Conservation (phyloP, 1,140 invertebrate genomes). For the Papilio aristodemus region DNA sequence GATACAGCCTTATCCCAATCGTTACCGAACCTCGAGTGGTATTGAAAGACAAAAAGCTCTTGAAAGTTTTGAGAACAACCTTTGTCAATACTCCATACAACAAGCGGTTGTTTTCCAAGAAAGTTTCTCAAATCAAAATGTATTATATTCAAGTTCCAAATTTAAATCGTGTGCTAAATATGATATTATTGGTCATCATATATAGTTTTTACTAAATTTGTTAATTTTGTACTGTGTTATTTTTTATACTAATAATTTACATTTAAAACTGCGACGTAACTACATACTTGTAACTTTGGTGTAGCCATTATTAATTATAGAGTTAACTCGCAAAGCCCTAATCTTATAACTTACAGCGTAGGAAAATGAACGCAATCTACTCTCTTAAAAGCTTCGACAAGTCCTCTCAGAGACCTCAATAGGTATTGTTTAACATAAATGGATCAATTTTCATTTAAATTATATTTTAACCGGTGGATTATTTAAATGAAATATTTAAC, state of each 20-base stretch:
- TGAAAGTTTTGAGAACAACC: constrained; percentile 41
- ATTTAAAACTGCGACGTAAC: too few relatives aligned
- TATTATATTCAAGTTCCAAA: too few relatives aligned
- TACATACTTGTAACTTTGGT: too few relatives aligned
- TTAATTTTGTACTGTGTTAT: too few relatives aligned
- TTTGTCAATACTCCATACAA: not conserved
- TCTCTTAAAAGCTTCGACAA: constrained; percentile 40
- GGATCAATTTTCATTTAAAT: constrained; percentile 37
- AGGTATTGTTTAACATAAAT: constrained; percentile 48
- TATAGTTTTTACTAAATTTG: too few relatives aligned
- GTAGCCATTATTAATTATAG: not conserved
- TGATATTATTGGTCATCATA: too few relatives aligned
- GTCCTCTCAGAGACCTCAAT: constrained; percentile 37
- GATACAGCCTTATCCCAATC: constrained; percentile 40
- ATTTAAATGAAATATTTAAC: not conserved
- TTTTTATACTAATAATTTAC: too few relatives aligned
- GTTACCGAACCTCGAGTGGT: constrained; percentile 42
- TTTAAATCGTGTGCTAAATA: too few relatives aligned
- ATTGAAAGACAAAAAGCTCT: constrained; percentile 48
- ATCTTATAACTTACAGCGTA: constrained; percentile 25
- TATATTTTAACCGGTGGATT: constrained; percentile 25
- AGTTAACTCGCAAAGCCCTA: not conserved
- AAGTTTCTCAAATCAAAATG: not conserved
- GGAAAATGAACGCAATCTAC: constrained; percentile 43
- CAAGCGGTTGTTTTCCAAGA: constrained; percentile 13